phyloP scores from a whole-genome alignment of 2,888 invertebrate species.

The Opisthograptis luteolata region DNA sequence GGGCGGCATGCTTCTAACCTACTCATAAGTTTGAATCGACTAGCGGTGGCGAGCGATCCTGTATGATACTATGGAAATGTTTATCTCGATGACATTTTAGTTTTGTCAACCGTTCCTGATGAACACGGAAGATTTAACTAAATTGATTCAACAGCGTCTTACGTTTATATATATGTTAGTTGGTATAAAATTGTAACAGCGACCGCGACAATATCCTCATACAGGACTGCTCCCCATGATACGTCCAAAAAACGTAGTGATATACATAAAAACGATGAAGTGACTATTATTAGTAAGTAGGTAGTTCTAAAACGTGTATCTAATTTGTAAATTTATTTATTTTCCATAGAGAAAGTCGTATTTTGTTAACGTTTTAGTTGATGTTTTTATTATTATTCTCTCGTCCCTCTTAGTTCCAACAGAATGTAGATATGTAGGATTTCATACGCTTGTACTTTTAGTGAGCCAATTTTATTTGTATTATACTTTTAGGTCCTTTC shows the following conservation, averaged over 20 bases:
- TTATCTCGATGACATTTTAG: slow-evolving; percentile 31
- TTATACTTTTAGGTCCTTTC: slow-evolving; percentile 72
- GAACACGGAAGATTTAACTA: slow-evolving; percentile 35
- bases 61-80: too few species aligned
- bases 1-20: slow-evolving; percentile 76
- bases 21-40: slow-evolving; percentile 55
- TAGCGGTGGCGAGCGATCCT: slow-evolving; percentile 55
- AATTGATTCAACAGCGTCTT: slow-evolving; percentile 41
- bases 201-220: not conserved
- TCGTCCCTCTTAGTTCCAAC: slow-evolving; percentile 77
- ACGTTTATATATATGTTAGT: slow-evolving; percentile 25
- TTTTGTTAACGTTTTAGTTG: slow-evolving; percentile 85
- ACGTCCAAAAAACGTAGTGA: slow-evolving; percentile 69
- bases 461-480: slow-evolving; percentile 78
- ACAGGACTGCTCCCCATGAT: slow-evolving; percentile 56
- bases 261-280: slow-evolving; percentile 70
- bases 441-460: slow-evolving; percentile 83
- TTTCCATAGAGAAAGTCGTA: slow-evolving; percentile 84
- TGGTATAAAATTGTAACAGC: slow-evolving; percentile 17
- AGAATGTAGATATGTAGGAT: slow-evolving; percentile 80
- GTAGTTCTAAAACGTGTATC: slow-evolving; percentile 78
- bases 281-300: slow-evolving; percentile 80
- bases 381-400: slow-evolving; percentile 75
- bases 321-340: slow-evolving; percentile 84
- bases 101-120: slow-evolving; percentile 21